These are phyloP conservation scores for Pelodytes ibericus DNA, from an alignment of 2,797 vertebrate genomes.

Conservation along the genomic window DNA sequence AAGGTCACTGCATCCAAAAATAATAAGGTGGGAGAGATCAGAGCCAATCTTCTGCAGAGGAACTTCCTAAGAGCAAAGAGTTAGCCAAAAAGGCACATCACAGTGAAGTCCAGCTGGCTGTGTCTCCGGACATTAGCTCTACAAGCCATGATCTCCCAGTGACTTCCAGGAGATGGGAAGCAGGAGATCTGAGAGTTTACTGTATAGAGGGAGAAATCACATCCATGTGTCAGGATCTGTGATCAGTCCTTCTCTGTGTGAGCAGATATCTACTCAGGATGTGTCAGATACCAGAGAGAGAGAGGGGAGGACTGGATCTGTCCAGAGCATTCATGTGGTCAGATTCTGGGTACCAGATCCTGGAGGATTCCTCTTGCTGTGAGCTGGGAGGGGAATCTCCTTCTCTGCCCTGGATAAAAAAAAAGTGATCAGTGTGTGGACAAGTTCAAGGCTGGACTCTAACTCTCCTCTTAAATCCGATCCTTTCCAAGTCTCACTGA, in stretches of 20 bases:
- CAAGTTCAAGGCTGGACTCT: not conserved
- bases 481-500: not conserved
- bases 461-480: not conserved
- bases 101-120: conserved; percentile 14
- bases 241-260: not conserved
- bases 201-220: conserved; percentile 63
- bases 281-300: conserved; percentile 62
- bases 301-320: conserved; percentile 46
- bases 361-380: not conserved
- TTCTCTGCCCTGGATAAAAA: not conserved
- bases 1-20: conserved; percentile 68
- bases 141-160: conserved; percentile 13
- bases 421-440: not conserved
- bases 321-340: not conserved
- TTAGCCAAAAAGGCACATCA: conserved; percentile 52
- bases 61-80: conserved; percentile 12
- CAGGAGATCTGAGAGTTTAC: not conserved
- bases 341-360: not conserved
- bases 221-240: conserved; percentile 71
- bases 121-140: conserved; percentile 54
- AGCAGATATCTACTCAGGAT: too few relatives aligned
- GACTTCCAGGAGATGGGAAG: not conserved
- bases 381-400: not conserved
- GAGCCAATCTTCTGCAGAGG: conserved; percentile 18
- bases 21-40: conserved; percentile 7